A percentile compares a stretch with the other conserved stretches of the same genome.
These are phyloP conservation scores for Aplochiton taeniatus DNA, from an alignment of 2,797 vertebrate genomes.

Conservation along the genomic window DNA sequence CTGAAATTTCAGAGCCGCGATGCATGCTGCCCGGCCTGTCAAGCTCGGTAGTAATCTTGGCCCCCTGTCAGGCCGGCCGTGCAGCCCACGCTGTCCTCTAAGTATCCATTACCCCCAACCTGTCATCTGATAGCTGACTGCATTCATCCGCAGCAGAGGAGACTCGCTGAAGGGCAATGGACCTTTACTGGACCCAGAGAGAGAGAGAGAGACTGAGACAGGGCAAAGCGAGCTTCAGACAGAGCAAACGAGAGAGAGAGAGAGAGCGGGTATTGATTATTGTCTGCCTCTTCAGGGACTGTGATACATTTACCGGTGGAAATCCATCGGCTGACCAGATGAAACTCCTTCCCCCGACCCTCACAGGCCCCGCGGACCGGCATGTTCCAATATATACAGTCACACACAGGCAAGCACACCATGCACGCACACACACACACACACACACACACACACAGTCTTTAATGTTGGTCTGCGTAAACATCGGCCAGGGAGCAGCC, in stretches of 20 bases:
- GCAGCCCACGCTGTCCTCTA: constrained; percentile 23
- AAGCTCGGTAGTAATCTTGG: background rate
- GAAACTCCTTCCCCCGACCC: background rate
- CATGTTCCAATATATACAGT: no score
- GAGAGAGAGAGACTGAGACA: constrained; percentile 27
- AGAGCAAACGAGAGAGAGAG: constrained; percentile 2
- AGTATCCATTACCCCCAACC: constrained; percentile 60
- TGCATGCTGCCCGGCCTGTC: constrained; percentile 4
- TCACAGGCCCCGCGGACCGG: no score
- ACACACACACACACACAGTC: constrained; percentile 15
- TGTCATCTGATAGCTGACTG: constrained; percentile 68
- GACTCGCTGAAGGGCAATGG: constrained; percentile 66
- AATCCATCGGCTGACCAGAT: constrained; percentile 28
- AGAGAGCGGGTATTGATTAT: constrained; percentile 36
- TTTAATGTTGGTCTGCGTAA: background rate
- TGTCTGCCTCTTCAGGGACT: constrained; percentile 16
- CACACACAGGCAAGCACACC: background rate
- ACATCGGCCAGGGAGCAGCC: background rate
- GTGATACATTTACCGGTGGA: constrained; percentile 43
- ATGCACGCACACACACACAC: constrained; percentile 6
- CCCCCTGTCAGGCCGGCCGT: constrained; percentile 12
- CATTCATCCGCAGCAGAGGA: constrained; percentile 53
- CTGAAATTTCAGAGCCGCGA: constrained; percentile 5
- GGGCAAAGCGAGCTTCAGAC: constrained; percentile 4
- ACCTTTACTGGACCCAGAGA: constrained; percentile 1